Evolutionary conservation across 2,113 vertebrate genomes (phyloP), one percentile per base, ranked within the genome.

Genomic region (Saimiri boliviensis): DNA sequence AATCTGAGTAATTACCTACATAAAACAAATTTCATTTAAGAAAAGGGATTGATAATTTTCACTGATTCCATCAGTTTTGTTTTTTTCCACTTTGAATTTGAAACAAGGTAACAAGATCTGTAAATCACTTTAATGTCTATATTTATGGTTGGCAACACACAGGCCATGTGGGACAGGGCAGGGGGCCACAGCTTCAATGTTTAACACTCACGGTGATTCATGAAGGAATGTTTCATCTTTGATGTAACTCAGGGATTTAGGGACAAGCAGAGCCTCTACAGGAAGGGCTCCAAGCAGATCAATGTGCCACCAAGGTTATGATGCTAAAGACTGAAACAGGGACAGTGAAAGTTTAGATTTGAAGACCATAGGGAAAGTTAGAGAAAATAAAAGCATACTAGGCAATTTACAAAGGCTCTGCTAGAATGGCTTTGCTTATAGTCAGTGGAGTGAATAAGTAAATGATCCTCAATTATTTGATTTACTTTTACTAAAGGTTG

Each of bases 11-110:
- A 66, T 54, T 68, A 86, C 42, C 52, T 96, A 40, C 47, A 81
- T 19, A 60, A 17, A 47, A 49, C 10, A 81, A 92, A 27, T 7
- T 56, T 91, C 83, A 40, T 66, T 54, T 84, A 94, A 95, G 37
- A 4, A 56, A 93, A 56, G 30, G 89, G 63, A 56, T 6, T n/a
- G 42, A 13, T 73, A 40, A 88, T 73, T 95, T 77, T 45, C 9
- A 58, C n/a, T 21, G 27, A 17, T 54, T 42, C 84, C 20, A 40
- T 30, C 2, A n/a, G 30, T 73, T 27, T 52, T 27, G 35, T 81
- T 66, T 85, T 42, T 66, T 76, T 35, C 47, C 77, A n/a, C n/a
- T 96, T 74, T 89, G n/a, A 77, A 54, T 94, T 85, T 87, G 88
- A 90, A 94, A 21, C 35, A 30, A 79, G 10, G 27, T 66, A 94